These are phyloP conservation scores for Zosterops lateralis DNA, from an alignment of 2,113 vertebrate species.

Conservation along the genomic window DNA sequence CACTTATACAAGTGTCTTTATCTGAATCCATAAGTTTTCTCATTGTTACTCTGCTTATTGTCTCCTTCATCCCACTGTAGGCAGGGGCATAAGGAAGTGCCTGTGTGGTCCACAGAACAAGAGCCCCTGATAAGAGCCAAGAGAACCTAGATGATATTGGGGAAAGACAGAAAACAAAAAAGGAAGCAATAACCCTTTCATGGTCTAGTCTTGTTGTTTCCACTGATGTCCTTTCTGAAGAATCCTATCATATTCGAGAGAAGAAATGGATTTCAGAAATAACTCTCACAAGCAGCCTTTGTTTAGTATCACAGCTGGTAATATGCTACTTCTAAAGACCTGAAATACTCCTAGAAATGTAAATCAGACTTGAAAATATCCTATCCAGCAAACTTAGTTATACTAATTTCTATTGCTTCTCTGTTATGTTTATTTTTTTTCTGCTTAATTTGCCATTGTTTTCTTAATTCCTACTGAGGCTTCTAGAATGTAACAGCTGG, in stretches of 20 bases:
- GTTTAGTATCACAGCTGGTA: background rate
- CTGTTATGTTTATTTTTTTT: background rate
- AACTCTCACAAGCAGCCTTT: background rate
- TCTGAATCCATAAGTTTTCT: background rate
- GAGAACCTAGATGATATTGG: background rate
- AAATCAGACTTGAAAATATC: background rate
- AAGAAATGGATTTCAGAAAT: background rate
- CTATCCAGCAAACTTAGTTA: background rate
- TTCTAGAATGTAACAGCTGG: background rate
- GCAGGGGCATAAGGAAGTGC: background rate
- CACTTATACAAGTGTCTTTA: background rate
- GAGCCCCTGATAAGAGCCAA: background rate
- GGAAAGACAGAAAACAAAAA: background rate
- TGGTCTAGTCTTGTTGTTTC: background rate
- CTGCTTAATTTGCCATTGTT: background rate
- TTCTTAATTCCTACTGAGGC: background rate
- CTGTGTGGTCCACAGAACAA: background rate
- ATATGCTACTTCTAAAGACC: background rate
- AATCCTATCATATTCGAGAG: background rate
- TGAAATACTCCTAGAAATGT: background rate
- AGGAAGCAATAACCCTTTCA: background rate
- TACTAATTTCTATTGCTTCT: background rate
- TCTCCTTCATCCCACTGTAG: accelerated
- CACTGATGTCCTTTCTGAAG: background rate
- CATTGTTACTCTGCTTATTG: background rate